phyloP scores from a whole-genome alignment of 2,113 vertebrate genomes.

The Tichodroma muraria region DNA sequence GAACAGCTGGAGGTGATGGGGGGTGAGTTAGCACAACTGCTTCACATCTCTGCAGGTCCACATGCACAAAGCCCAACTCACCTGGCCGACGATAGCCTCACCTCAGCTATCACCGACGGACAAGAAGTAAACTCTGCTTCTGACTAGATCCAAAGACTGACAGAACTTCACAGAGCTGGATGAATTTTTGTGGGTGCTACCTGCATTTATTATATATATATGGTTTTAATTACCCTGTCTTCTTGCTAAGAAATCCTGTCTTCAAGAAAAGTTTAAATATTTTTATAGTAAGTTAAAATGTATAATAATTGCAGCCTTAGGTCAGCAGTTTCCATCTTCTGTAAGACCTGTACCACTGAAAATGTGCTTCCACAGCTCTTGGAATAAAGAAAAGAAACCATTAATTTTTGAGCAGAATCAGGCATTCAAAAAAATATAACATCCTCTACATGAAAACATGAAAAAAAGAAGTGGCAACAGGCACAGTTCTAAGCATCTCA shows the following conservation, averaged over 20 bases:
- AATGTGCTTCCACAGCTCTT: neutral
- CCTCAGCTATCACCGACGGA: neutral
- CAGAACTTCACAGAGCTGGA: neutral
- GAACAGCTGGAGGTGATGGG: neutral
- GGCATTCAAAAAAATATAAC: neutral
- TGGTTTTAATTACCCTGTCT: neutral
- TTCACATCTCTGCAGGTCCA: neutral
- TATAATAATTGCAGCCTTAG: neutral
- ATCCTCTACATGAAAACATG: neutral
- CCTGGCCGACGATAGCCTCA: too few relatives aligned
- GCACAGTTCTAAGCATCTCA: neutral
- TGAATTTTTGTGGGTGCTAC: neutral
- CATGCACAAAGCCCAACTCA: neutral
- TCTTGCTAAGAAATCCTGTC: neutral
- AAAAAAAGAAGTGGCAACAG: neutral
- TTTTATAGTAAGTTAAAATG: neutral
- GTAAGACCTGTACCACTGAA: neutral
- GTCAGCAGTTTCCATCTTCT: neutral
- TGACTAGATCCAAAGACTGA: neutral
- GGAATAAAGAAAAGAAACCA: neutral
- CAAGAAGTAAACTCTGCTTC: neutral
- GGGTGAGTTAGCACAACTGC: neutral
- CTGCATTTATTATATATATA: neutral
- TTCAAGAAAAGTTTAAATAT: neutral
- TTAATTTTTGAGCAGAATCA: neutral